A percentile compares a stretch with the other conserved stretches of the same genome.
Evolutionary conservation across 2,888 invertebrate species (phyloP).

Genomic region (Ophioninae sp.): DNA sequence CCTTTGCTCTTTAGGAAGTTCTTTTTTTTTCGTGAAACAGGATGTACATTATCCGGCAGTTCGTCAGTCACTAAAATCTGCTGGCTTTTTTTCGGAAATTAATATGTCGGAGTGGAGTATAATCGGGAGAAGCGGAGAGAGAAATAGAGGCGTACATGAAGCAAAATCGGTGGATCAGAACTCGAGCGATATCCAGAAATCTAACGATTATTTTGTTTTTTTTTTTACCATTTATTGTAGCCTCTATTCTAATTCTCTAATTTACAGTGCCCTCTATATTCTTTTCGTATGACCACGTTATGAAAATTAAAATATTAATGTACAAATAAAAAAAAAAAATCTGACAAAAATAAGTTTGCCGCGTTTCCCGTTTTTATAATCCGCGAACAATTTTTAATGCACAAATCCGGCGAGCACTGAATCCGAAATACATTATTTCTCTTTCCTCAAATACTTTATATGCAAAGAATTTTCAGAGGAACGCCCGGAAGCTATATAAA

Average conservation of each 20-base stretch:
- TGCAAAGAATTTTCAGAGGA: background rate
- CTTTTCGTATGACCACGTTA: background rate
- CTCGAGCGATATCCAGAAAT: background rate
- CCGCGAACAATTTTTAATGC: background rate
- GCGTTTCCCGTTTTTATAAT: background rate
- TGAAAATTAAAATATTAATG: background rate
- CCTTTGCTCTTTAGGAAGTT: constrained; percentile 24
- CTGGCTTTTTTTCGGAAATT: constrained; percentile 58
- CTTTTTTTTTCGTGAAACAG: constrained; percentile 38
- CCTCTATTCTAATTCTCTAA: too few relatives aligned
- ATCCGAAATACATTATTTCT: background rate
- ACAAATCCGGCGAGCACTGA: background rate
- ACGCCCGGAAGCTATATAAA: background rate
- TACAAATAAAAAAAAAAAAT: background rate
- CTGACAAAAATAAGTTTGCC: background rate
- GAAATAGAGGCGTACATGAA: background rate
- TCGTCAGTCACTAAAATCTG: constrained; percentile 54
- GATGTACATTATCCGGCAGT: constrained; percentile 46
- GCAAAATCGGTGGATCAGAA: constrained; percentile 11
- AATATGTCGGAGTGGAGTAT: constrained; percentile 44
- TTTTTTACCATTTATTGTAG: background rate
- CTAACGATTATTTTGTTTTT: background rate
- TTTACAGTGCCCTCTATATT: background rate
- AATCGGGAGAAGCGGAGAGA: constrained; percentile 34
- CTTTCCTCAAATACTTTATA: background rate